Base-by-base conservation (phyloP, 1,140 invertebrate species). In the Pachypsylla venusta region DNA sequence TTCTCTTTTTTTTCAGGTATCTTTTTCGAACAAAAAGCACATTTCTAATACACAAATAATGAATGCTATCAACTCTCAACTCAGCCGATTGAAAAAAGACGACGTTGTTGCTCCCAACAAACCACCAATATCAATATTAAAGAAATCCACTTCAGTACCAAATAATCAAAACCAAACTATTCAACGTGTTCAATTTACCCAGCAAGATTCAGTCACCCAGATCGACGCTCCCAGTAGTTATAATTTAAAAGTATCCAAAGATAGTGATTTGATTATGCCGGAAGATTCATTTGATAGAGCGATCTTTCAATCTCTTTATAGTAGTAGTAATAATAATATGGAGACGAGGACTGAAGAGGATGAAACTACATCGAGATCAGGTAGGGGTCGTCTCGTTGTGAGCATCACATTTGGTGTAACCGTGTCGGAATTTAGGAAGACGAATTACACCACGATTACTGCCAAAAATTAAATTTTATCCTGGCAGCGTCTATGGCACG, bases 1-100 rank as follows among this genome's bases (percentile, higher is more conserved):
- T n/a, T n/a, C 72, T 59, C 59, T 66, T 40, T 73, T 70, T 63
- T 71, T 70, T 60, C 74, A 70, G 71, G 73, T n/a, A 72, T 73
- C 0, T 74, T 75, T 67, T 26, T 3, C 16, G 5, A 28, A 26
- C 25, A 57, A 19, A 30, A 57, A 28, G 28, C 26, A 28, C 25
- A 57, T 57, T 12, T 61, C 13, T 12, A 58, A 63, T n/a, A 61
- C 56, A 7, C 57, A 59, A 61, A 61, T 56, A 1, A 61, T 61
- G 22, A 55, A 61, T 58, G 54, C 48, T 30, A 39, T 61, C 2
- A 61, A 63, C 30, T 2, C 13, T 16, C 42, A 61, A 58, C 25
- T 58, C 13, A 58, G 62, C 53, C 57, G 61, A 28, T 25, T 62
- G 22, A 54, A 30, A 25, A 20, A n/a, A 12, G 48, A 62, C 53